These are phyloP conservation scores for Itoplectis maculator DNA, from an alignment of 2,888 invertebrate species.

Conservation along the genomic window DNA sequence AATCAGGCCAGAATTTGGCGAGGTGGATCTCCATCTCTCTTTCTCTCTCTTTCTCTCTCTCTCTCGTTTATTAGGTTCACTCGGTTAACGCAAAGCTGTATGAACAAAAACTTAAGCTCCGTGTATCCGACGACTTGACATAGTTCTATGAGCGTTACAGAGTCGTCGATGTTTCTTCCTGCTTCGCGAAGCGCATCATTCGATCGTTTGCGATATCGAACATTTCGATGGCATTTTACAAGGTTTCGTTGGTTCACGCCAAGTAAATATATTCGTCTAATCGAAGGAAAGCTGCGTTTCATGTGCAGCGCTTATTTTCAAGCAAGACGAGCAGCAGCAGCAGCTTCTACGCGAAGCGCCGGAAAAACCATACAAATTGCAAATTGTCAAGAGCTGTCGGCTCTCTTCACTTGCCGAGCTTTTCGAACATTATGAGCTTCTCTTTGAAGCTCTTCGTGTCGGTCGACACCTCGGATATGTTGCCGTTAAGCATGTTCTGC, in stretches of 20 bases:
- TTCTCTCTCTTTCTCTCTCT: slow-evolving; percentile 27
- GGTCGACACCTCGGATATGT: slow-evolving; percentile 83
- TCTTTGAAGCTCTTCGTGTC: slow-evolving; percentile 83
- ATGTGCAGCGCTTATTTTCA: slow-evolving; percentile 44
- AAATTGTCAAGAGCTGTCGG: slow-evolving; percentile 32
- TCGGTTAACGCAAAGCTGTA: slow-evolving; percentile 53
- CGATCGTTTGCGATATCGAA: slow-evolving; percentile 53
- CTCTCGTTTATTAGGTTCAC: slow-evolving; percentile 41
- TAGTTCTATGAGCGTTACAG: slow-evolving; percentile 14
- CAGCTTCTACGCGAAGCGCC: slow-evolving; percentile 40
- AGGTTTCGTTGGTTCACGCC: slow-evolving; percentile 15
- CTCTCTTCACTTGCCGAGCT: slow-evolving; percentile 80
- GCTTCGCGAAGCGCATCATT: slow-evolving; percentile 23
- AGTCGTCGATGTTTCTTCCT: slow-evolving; percentile 17
- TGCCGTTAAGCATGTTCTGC: slow-evolving; percentile 83
- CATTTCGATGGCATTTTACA: slow-evolving; percentile 47
- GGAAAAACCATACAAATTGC: slow-evolving; percentile 35
- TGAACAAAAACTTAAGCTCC: slow-evolving; percentile 42
- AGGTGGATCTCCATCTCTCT: slow-evolving; percentile 37
- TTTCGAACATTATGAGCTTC: slow-evolving; percentile 83
- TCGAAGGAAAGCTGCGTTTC: slow-evolving; percentile 44
- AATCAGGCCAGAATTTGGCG: slow-evolving; percentile 38
- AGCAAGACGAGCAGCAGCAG: slow-evolving; percentile 25
- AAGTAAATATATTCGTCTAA: slow-evolving; percentile 5
- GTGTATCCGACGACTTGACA: slow-evolving; percentile 29